Conservation (phyloP, 2,797 vertebrate genomes). For the Knipowitschia caucasica region DNA sequence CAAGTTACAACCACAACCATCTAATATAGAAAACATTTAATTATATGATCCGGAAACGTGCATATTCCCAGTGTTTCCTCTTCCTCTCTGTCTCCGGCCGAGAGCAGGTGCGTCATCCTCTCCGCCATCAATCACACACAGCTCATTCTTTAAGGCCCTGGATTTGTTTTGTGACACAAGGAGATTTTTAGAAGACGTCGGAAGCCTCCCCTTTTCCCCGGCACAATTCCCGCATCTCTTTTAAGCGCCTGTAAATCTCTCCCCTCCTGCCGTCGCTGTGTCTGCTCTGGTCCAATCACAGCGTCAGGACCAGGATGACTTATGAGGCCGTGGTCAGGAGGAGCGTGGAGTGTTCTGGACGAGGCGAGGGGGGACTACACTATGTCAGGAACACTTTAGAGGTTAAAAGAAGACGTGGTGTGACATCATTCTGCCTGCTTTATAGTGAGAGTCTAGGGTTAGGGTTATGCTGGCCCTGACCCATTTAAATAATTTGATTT, state of each 20-base stretch:
- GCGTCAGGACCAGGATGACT: conserved; percentile 30
- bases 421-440: too few relatives aligned
- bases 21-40: neutral
- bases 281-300: conserved; percentile 32
- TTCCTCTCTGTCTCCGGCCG: neutral
- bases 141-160: conserved; percentile 27
- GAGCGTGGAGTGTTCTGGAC: conserved; percentile 29
- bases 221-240: conserved; percentile 39
- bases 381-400: too few relatives aligned
- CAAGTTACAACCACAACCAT: neutral
- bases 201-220: conserved; percentile 28
- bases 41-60: neutral
- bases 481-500: too few relatives aligned
- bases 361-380: too few relatives aligned
- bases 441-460: too few relatives aligned
- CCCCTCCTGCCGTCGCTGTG: conserved; percentile 29
- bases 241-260: conserved; percentile 46
- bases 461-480: too few relatives aligned
- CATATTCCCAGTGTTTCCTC: neutral
- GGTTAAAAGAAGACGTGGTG: too few relatives aligned
- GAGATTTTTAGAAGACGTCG: conserved; percentile 42
- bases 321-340: conserved; percentile 32
- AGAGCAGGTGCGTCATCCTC: conserved; percentile 23
- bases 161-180: conserved; percentile 45
- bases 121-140: conserved; percentile 26